phyloP scores from a whole-genome alignment of 2,888 invertebrate species.

The Tipula vernalis region DNA sequence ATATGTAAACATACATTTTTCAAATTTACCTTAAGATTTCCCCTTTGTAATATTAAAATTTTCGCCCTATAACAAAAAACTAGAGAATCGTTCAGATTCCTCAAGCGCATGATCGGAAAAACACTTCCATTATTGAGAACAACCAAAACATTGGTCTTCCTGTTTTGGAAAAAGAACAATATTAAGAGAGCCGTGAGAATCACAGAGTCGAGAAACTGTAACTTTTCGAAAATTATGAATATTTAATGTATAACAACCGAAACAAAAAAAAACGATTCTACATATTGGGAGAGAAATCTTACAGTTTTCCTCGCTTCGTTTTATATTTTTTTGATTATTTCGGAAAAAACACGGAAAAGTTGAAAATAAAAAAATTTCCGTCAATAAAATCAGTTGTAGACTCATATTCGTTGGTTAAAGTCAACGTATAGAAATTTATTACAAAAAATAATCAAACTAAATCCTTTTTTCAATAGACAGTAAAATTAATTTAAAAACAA shows the following conservation, averaged over 20 bases:
- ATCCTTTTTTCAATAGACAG: too few species aligned
- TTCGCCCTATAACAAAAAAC: not conserved
- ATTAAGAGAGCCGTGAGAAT: not conserved
- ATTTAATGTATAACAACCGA: not conserved
- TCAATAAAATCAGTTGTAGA: not conserved
- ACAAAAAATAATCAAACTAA: not conserved
- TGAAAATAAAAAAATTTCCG: not conserved
- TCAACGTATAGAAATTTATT: not conserved
- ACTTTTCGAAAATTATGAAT: not conserved
- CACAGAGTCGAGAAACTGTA: not conserved
- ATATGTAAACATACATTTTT: not conserved
- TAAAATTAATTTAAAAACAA: too few species aligned
- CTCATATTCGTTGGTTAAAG: not conserved
- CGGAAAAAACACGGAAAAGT: not conserved
- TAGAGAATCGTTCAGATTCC: not conserved
- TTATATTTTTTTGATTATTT: not conserved
- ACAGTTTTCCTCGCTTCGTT: not conserved
- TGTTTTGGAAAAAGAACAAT: not conserved
- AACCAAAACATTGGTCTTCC: not conserved
- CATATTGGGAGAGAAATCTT: not conserved
- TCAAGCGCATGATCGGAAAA: not conserved
- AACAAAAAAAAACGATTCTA: not conserved
- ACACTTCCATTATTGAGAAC: not conserved
- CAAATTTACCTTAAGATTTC: not conserved
- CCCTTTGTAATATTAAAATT: not conserved